phyloP scores from a whole-genome alignment of 2,888 invertebrate genomes.

The Blera fallax region DNA sequence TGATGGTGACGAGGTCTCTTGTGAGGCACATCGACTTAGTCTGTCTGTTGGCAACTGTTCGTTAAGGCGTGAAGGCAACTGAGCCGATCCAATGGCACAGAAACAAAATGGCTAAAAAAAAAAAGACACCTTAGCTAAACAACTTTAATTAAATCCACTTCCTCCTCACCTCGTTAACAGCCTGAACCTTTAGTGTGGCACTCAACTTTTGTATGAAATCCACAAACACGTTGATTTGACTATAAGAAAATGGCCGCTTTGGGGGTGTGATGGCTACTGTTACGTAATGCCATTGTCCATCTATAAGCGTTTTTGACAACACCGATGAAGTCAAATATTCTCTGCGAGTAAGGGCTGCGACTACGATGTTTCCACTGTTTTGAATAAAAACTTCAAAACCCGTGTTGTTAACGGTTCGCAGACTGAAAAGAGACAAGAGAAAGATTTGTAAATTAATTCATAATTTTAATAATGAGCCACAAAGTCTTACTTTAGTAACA shows the following conservation, averaged over 20 bases:
- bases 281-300: constrained; percentile 84
- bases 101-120: constrained; percentile 80
- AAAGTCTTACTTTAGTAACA: constrained; percentile 79
- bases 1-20: constrained; percentile 75
- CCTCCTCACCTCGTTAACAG: constrained; percentile 83
- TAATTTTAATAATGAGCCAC: neutral
- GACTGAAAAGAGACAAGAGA: constrained; percentile 78
- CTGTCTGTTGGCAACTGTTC: constrained; percentile 67
- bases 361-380: constrained; percentile 83
- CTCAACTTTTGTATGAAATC: constrained; percentile 84
- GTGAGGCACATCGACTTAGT: constrained; percentile 77
- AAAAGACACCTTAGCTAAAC: neutral
- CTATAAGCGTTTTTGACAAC: constrained; percentile 80
- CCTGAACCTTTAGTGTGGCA: constrained; percentile 84
- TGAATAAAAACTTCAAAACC: constrained; percentile 85
- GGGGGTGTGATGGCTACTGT: constrained; percentile 82
- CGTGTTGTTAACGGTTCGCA: constrained; percentile 82
- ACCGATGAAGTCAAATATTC: constrained; percentile 84
- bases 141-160: neutral
- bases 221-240: constrained; percentile 84
- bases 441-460: neutral
- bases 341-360: constrained; percentile 84
- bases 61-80: constrained; percentile 74
- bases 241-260: constrained; percentile 84
- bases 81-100: constrained; percentile 81